phyloP scores from a whole-genome alignment of 2,888 invertebrate species.

The Rhamphomyia laevipes region DNA sequence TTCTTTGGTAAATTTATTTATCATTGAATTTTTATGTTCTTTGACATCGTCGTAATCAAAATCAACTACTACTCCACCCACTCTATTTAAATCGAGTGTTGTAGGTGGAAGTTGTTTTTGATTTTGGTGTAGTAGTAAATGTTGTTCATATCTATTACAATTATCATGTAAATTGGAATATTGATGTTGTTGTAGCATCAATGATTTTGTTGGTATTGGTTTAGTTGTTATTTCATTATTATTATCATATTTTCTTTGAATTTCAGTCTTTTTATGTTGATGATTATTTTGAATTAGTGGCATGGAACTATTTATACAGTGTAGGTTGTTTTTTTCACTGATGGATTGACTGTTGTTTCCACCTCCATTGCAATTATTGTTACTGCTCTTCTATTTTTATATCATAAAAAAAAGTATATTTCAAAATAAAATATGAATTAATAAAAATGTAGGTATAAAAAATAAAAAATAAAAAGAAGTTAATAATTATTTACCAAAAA shows the following conservation, averaged over 20 bases:
- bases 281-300: not conserved
- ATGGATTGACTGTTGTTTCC: not conserved
- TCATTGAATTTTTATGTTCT: no score
- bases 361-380: not conserved
- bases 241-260: not conserved
- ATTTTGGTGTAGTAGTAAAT: constrained; percentile 12
- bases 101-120: constrained; percentile 14
- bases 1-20: not conserved
- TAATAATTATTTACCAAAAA: not conserved
- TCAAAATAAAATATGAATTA: not conserved
- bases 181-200: constrained; percentile 13
- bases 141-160: constrained; percentile 10
- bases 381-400: constrained; percentile 29
- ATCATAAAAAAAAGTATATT: not conserved
- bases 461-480: not conserved
- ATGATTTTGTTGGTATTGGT: constrained; percentile 5
- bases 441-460: not conserved
- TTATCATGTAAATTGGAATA: constrained; percentile 3
- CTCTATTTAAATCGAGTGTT: not conserved
- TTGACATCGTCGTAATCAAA: no score
- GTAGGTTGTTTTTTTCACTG: constrained; percentile 10
- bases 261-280: not conserved
- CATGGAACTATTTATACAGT: constrained; percentile 18
- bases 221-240: not conserved
- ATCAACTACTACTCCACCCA: not conserved